Evolutionary conservation across 2,888 invertebrate species (phyloP).

Genomic region (Drosophila robusta): DNA sequence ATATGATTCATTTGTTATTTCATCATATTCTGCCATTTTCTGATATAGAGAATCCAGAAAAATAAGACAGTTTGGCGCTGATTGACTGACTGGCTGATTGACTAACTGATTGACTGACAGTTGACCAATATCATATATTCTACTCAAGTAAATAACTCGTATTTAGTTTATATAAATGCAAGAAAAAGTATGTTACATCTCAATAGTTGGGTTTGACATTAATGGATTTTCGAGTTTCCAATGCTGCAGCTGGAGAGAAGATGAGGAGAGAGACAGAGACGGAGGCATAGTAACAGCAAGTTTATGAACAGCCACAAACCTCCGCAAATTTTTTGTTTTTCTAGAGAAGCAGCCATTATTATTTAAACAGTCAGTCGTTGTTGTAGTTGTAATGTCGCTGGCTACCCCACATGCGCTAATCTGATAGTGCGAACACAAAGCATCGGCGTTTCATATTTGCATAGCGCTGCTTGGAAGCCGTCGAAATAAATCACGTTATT

Average conservation of each 20-base stretch:
- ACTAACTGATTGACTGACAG: not conserved
- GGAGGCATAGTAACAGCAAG: no score
- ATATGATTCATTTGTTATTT: not conserved
- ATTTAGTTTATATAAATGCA: not conserved
- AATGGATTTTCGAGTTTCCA: constrained; percentile 6
- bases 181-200: constrained; percentile 2
- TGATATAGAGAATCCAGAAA: not conserved
- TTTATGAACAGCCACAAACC: constrained; percentile 14
- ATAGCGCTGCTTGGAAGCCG: constrained; percentile 53
- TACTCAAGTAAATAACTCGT: not conserved
- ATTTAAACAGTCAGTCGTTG: no score
- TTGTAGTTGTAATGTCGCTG: constrained; percentile 6
- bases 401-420: constrained; percentile 48
- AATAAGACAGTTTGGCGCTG: no score
- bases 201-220: constrained; percentile 8
- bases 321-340: constrained; percentile 18
- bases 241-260: not conserved
- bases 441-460: constrained; percentile 51
- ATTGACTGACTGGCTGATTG: not conserved
- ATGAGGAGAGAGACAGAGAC: not conserved
- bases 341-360: not conserved
- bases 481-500: constrained; percentile 72
- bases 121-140: not conserved
- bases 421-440: constrained; percentile 40
- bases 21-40: not conserved